A percentile compares a stretch with the other conserved stretches of the same genome.
Evolutionary conservation across 2,797 vertebrate genomes (phyloP).

Genomic region (Pseudomugil tenellus): DNA sequence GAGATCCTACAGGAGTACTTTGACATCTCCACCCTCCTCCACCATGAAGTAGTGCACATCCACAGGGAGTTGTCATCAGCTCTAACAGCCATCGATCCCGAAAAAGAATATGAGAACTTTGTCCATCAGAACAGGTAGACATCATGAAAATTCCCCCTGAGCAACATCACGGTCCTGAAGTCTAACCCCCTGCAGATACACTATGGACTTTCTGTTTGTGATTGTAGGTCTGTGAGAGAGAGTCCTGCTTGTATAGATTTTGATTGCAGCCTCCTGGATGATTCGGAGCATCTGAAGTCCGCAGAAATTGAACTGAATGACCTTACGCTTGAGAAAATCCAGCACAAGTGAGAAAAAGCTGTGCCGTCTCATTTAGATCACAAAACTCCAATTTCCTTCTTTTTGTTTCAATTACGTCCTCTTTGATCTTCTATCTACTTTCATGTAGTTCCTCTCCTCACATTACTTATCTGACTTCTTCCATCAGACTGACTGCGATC

Average conservation of each 20-base stretch:
- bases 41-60: constrained; percentile 87
- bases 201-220: constrained; percentile 19
- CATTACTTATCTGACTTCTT: background rate
- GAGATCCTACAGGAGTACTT: constrained; percentile 93
- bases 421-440: background rate
- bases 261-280: constrained; percentile 88
- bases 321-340: constrained; percentile 90
- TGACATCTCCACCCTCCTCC: constrained; percentile 90
- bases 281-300: constrained; percentile 81
- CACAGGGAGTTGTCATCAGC: constrained; percentile 87
- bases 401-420: constrained; percentile 26
- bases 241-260: constrained; percentile 84
- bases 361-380: constrained; percentile 1
- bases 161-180: background rate
- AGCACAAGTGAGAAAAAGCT: constrained; percentile 86
- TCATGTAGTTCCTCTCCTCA: constrained; percentile 13
- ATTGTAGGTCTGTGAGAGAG: constrained; percentile 78
- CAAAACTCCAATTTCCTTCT: constrained; percentile 15
- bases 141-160: background rate
- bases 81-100: constrained; percentile 84
- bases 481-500: constrained; percentile 80
- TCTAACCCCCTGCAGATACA: background rate
- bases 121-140: constrained; percentile 88
- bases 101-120: constrained; percentile 89
- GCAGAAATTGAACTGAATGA: constrained; percentile 91